Evolutionary conservation across 2,113 vertebrate genomes (phyloP).

Genomic region (Anhinga anhinga): DNA sequence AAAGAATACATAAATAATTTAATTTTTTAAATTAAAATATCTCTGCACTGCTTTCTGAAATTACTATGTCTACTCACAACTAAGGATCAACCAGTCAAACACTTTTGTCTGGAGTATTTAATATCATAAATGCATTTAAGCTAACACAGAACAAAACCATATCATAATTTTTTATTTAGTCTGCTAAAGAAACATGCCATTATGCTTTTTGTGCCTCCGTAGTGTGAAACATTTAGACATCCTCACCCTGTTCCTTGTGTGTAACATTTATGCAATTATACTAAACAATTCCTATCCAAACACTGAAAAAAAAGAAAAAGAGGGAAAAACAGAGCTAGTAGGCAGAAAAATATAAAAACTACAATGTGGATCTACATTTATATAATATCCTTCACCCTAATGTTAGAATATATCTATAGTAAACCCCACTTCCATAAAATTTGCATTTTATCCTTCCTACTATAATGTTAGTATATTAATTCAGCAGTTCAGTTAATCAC

Average conservation of each 20-base stretch:
- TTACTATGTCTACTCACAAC: neutral
- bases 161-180: neutral
- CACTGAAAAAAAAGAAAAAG: neutral
- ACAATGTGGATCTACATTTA: neutral
- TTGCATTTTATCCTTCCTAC: neutral
- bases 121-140: neutral
- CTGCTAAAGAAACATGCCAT: neutral
- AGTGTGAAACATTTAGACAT: neutral
- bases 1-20: neutral
- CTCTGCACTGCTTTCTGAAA: neutral
- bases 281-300: neutral
- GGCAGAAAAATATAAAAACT: neutral
- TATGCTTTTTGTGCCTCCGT: neutral
- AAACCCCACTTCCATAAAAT: neutral
- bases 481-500: neutral
- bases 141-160: neutral
- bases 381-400: neutral
- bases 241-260: neutral
- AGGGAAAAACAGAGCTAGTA: neutral
- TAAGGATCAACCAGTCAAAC: neutral
- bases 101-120: neutral
- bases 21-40: neutral
- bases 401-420: neutral
- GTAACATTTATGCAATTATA: neutral
- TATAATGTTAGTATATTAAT: neutral